Evolutionary conservation across 2,797 vertebrate genomes (phyloP), one percentile per base, ranked within the genome.

Genomic region (Falco naumanni): DNA sequence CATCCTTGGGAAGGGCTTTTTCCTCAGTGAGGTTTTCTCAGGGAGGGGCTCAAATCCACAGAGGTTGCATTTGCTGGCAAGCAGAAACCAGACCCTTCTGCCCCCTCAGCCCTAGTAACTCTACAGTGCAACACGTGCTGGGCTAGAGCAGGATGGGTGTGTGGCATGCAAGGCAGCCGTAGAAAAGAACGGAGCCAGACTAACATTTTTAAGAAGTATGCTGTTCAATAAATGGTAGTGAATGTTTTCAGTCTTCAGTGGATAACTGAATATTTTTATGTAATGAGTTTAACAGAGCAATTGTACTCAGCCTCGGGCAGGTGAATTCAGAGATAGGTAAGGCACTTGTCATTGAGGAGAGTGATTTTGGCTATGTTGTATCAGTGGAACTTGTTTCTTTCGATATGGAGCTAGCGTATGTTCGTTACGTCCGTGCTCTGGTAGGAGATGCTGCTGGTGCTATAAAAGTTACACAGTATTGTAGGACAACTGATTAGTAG

Each of bases 81-180:
- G 39, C n/a, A 47, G 64, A 54, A 50, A 24, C 8, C 22, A 79
- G 81, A 63, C 22, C 11, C 75, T 76, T 21, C 34, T 7, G 13
- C 28, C 15, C 2, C 2, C 22, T n/a, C n/a, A 54, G 41, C 41
- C 37, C 29, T 63, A 24, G 0, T 34, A 48, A 26, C 16, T 16
- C 7, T 77, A 57, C 37, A 41, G 19, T 0, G 0, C 75, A 34
- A 11, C 25, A 33, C 0, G 1, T 33, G 18, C 53, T 45, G 22
- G 22, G 37, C 41, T 77, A 5, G 66, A 75, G 63, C 45, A 34
- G 71, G 14, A 34, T 5, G 20, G 28, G 45, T 82, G 31, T 10
- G 19, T 54, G 63, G 22, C 10, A 2, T 37, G 13, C 14, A n/a
- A 61, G n/a, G 33, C 47, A 48, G 11, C 31, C 31, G 14, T 5